phyloP scores from a whole-genome alignment of 64 coral and sea anemone genomes.

The Acropora tenuis region DNA sequence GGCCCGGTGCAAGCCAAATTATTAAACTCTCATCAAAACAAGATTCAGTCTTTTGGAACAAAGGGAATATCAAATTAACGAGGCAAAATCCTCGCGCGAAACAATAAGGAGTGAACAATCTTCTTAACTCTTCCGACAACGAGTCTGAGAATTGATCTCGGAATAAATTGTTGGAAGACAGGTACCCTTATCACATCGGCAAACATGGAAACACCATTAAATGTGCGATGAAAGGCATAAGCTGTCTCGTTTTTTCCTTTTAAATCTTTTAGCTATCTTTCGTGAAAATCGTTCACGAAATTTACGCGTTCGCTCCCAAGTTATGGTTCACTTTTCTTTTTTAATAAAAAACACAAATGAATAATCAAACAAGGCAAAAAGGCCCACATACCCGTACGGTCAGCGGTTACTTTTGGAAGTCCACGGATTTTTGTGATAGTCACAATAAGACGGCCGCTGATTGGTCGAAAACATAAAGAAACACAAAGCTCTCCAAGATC shows the following conservation, averaged over 20 bases:
- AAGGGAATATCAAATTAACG: neutral
- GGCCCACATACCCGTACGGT: conserved; percentile 70
- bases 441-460: conserved; percentile 96
- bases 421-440: conserved; percentile 89
- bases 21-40: too few relatives aligned
- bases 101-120: neutral
- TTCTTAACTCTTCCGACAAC: neutral
- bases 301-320: too few relatives aligned
- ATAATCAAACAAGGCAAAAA: neutral
- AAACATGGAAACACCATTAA: too few relatives aligned
- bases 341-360: too few relatives aligned
- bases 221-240: too few relatives aligned
- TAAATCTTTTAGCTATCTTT: too few relatives aligned
- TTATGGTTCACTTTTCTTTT: too few relatives aligned
- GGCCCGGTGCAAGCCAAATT: neutral
- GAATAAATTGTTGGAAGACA: neutral
- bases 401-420: conserved; percentile 68
- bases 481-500: conserved; percentile 84
- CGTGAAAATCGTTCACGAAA: too few relatives aligned
- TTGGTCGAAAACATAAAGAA: conserved; percentile 98
- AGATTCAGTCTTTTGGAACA: neutral
- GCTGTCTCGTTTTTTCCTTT: too few relatives aligned
- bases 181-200: neutral
- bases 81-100: neutral
- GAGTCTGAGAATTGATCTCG: neutral